Evolutionary conservation across 2,888 invertebrate species (phyloP), one percentile per base, ranked within the genome.

Genomic region (Hetaerina titia): DNA sequence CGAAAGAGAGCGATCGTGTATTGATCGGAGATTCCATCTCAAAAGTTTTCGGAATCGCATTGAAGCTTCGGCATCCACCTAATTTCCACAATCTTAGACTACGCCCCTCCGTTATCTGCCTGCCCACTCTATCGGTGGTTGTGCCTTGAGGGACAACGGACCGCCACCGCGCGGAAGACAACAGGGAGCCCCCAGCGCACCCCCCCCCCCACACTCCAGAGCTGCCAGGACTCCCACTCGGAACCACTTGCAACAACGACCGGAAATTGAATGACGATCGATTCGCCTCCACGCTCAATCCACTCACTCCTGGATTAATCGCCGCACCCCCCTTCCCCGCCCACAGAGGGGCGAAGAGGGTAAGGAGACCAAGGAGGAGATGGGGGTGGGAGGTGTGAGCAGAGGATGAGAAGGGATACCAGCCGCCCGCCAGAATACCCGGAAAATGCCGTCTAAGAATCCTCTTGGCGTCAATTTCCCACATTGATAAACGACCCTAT

Each of bases 211-310:
- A n/a, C 69, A n/a, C 8, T n/a, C 9, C 22, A 69, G 22, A 13
- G n/a, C 22, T 4, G n/a, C n/a, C 69, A n/a, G n/a, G 63, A 69
- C 69, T 8, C 69, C n/a, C 69, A n/a, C 69, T 11, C 69, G n/a
- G 8, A 5, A 69, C 69, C 69, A 69, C 69, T 69, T n/a, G 69
- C 69, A 69, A n/a, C n/a, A 69, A 69, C 69, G 69, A 69, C 69
- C 69, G 69, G 69, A 69, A 69, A 69, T 69, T 69, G 69, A 69
- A 69, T 69, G n/a, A 69, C 69, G n/a, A 69, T 69, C 69, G 69
- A 69, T 69, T n/a, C 69, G 4, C 63, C 9, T 13, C 63, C 63
- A 15, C 13, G 63, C n/a, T 69, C 11, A n/a, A 9, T n/a, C 69
- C 22, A n/a, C 69, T n/a, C 69, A 69, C n/a, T 69, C 69, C 22